Percentiles rank a stretch among this genome's conserved stretches.
These are phyloP conservation scores for Drosophila mimetica DNA, from an alignment of 2,888 invertebrate genomes.

Conservation along the genomic window DNA sequence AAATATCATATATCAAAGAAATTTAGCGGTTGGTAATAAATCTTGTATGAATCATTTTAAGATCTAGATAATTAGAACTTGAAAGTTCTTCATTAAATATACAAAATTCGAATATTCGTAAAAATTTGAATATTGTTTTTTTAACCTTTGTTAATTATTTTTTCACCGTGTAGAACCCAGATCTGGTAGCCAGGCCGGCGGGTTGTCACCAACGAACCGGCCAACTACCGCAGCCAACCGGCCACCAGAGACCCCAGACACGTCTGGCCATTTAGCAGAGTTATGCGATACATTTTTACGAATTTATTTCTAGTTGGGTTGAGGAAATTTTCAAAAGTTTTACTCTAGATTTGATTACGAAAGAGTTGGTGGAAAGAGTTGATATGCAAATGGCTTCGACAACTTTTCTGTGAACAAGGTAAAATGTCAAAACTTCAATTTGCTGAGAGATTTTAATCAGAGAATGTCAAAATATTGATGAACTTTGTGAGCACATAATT, in stretches of 20 bases:
- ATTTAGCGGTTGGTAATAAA: too few species aligned
- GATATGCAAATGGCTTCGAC: conserved; percentile 27
- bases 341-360: conserved; percentile 45
- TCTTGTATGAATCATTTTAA: too few species aligned
- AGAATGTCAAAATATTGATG: conserved; percentile 13
- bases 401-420: conserved; percentile 27
- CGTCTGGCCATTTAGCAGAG: conserved; percentile 65
- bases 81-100: too few species aligned
- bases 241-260: conserved; percentile 43
- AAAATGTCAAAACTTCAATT: conserved; percentile 42
- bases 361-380: conserved; percentile 4
- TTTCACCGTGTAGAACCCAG: conserved; percentile 12
- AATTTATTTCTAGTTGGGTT: conserved; percentile 15
- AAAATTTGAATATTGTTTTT: too few species aligned
- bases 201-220: conserved; percentile 43
- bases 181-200: conserved; percentile 31
- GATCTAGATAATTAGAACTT: not conserved
- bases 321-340: conserved; percentile 31
- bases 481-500: conserved; percentile 10
- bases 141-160: not conserved
- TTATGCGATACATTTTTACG: conserved; percentile 51
- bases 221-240: conserved; percentile 18
- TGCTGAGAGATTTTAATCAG: conserved; percentile 3
- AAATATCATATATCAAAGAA: too few species aligned
- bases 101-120: too few species aligned